These are phyloP conservation scores for Lycorma delicatula DNA, from an alignment of 1,140 invertebrate genomes.

Conservation along the genomic window DNA sequence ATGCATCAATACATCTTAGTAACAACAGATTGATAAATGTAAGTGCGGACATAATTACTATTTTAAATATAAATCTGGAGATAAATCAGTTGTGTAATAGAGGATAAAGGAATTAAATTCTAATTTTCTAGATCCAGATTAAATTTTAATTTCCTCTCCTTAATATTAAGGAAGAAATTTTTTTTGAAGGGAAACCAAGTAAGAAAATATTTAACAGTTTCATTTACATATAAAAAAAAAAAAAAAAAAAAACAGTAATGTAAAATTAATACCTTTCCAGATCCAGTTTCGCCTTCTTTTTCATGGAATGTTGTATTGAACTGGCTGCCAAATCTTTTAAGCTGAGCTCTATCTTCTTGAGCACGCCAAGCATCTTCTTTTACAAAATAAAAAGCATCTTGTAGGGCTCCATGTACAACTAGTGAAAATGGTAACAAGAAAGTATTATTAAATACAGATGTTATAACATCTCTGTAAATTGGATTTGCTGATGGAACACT, in stretches of 20 bases:
- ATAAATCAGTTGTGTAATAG: no score
- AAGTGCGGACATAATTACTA: no score
- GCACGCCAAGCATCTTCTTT: slow-evolving; percentile 84
- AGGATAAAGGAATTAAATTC: no score
- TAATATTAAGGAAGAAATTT: no score
- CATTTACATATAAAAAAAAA: background rate
- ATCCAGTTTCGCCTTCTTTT: slow-evolving; percentile 48
- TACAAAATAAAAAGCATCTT: slow-evolving; percentile 92
- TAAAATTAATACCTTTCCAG: slow-evolving; percentile 26
- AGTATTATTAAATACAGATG: slow-evolving; percentile 87
- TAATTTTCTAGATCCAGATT: no score
- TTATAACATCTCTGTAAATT: slow-evolving; percentile 85
- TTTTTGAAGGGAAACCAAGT: no score
- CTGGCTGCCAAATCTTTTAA: slow-evolving; percentile 80
- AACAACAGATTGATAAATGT: no score
- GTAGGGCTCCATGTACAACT: slow-evolving; percentile 76
- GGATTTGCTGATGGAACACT: slow-evolving; percentile 78
- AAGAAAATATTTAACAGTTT: no score
- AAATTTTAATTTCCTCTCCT: no score
- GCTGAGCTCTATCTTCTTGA: slow-evolving; percentile 74
- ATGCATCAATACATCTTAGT: no score
- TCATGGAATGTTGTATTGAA: slow-evolving; percentile 92
- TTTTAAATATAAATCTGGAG: no score
- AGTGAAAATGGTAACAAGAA: slow-evolving; percentile 81
- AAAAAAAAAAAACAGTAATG: background rate